A percentile compares a stretch with the other conserved stretches of the same genome.
These are phyloP conservation scores for Luscinia megarhynchos DNA, from an alignment of 2,797 vertebrate species.

Conservation along the genomic window DNA sequence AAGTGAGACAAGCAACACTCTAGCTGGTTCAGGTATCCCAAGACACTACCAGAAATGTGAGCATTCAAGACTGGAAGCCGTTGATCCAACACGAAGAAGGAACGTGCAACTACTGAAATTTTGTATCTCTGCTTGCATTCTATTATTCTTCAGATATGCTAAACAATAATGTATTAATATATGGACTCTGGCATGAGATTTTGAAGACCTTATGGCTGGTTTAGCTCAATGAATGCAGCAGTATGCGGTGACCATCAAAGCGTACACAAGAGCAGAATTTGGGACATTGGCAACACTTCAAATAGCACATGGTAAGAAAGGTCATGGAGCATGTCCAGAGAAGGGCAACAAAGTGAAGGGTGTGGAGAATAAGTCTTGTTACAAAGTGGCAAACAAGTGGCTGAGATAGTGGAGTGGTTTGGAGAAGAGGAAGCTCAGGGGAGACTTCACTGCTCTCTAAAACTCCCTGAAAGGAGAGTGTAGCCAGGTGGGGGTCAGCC, in stretches of 20 bases:
- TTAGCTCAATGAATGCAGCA: neutral
- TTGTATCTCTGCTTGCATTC: neutral
- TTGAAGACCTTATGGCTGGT: neutral
- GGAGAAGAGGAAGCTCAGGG: neutral
- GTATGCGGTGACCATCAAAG: neutral
- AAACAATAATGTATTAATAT: neutral
- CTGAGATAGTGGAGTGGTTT: neutral
- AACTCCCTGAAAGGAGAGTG: neutral
- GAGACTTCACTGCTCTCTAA: neutral
- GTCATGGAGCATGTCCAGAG: neutral
- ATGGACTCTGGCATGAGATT: neutral
- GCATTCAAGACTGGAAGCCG: neutral
- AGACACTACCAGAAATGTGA: neutral
- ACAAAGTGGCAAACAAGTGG: neutral
- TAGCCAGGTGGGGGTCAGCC: neutral
- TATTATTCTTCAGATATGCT: neutral
- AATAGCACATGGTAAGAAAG: neutral
- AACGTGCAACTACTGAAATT: fast-evolving
- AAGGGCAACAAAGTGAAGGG: neutral
- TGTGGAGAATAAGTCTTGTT: neutral
- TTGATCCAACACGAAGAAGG: neutral
- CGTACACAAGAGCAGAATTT: neutral
- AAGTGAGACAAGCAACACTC: neutral
- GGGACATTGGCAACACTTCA: neutral
- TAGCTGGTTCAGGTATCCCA: neutral